Evolutionary conservation across 1,140 invertebrate species (phyloP).

Genomic region (Cyclargus thomasi): DNA sequence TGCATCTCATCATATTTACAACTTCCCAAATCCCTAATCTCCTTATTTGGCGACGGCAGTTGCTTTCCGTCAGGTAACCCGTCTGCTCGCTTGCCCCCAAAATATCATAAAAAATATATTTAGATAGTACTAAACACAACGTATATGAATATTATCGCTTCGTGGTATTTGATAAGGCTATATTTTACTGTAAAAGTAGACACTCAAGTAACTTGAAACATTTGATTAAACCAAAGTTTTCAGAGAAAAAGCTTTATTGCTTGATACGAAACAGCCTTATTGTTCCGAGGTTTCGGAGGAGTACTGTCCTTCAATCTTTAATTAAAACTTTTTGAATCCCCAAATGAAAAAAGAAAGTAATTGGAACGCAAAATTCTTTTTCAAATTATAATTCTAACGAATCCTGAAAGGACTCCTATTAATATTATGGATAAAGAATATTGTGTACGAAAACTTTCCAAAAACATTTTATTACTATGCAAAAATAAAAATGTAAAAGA

Average conservation of each 20-base stretch:
- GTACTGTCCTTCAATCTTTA: slow-evolving; percentile 53
- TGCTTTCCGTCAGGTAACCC: too few species aligned
- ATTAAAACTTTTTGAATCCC: slow-evolving; percentile 50
- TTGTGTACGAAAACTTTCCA: too few species aligned
- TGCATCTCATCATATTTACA: too few species aligned
- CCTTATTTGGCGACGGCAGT: too few species aligned
- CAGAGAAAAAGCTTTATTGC: slow-evolving; percentile 20
- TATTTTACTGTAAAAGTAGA: neutral
- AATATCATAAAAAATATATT: too few species aligned
- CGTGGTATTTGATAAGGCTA: too few species aligned
- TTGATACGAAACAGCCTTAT: slow-evolving; percentile 26
- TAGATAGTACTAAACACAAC: too few species aligned
- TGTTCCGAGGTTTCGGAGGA: slow-evolving; percentile 33
- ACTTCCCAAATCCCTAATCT: too few species aligned
- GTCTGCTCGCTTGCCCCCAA: too few species aligned
- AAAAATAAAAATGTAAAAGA: too few species aligned
- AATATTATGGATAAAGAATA: neutral
- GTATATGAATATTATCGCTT: too few species aligned
- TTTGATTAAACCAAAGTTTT: slow-evolving; percentile 9
- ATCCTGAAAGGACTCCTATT: neutral
- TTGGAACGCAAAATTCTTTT: slow-evolving; percentile 36
- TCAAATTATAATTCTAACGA: slow-evolving; percentile 22
- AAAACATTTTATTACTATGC: too few species aligned
- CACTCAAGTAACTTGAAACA: neutral
- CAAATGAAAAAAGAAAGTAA: slow-evolving; percentile 44